Base-by-base conservation (phyloP, 1,140 invertebrate species). In the Argopecten irradians region DNA sequence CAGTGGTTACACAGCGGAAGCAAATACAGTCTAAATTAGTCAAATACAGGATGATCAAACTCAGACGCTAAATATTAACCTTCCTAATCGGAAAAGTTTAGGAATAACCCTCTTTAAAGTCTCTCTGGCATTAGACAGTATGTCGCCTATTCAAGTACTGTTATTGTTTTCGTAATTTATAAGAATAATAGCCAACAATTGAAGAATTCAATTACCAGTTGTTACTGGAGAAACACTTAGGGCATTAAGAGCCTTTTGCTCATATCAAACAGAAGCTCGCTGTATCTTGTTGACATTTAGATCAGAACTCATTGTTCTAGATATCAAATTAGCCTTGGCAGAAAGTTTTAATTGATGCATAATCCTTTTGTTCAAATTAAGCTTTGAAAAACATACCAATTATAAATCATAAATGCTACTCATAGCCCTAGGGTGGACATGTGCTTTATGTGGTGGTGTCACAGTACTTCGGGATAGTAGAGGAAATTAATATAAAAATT, bases 41-140 rank as follows among this genome's bases (percentile, higher is more conserved):
- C 82, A 84, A 39, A 55, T 83, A 83, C 89, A 87, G 89, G 89
- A 90, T 88, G 84, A 84, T 33, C 33, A 43, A 55, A 84, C 41
- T 88, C 87, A 88, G 41, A 41, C 87, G 32, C 46, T 32, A 82
- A 88, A 84, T 55, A 86, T 43, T 85, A 85, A 55, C 87, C 87
- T 86, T 88, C 84, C 87, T 86, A 90, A 90, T 90, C 89, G 89
- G 89, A 88, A 90, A 86, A 86, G 83, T 71, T 86, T 86, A 83
- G 55, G 83, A 82, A 83, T 84, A 83, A 83, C 86, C 83, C 43
- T 84, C 87, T 88, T 88, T 39, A 88, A 71, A 43, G 85, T 82
- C 88, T 86, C 35, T 88, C 84, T 82, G 83, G 88, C 88, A 88
- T 90, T 90, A 90, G 87, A 84, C 85, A 82, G 82, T 87, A 83